These are phyloP conservation scores for Sebastes elongatus DNA, from an alignment of 2,797 vertebrate genomes.

Conservation along the genomic window DNA sequence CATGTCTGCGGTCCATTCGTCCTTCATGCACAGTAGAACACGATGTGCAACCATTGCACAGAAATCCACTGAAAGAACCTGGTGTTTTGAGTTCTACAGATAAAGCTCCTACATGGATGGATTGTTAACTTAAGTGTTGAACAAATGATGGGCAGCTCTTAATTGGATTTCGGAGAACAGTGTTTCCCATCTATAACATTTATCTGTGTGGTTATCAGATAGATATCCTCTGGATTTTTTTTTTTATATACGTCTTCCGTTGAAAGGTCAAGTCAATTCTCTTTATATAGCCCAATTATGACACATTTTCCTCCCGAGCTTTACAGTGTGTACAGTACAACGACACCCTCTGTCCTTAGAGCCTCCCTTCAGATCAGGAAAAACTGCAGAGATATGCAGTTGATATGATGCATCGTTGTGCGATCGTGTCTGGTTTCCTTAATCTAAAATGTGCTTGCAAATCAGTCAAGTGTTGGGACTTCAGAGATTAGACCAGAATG, in stretches of 20 bases:
- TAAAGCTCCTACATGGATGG: neutral
- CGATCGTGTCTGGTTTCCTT: too few species aligned
- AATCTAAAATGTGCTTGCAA: neutral
- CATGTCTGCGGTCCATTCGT: neutral
- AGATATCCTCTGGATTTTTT: neutral
- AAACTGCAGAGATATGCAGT: neutral
- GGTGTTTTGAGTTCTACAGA: neutral
- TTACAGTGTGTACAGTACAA: neutral
- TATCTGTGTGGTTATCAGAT: neutral
- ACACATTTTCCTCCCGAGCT: neutral
- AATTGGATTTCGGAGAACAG: neutral
- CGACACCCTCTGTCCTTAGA: neutral
- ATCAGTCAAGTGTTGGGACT: neutral
- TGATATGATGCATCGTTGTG: neutral
- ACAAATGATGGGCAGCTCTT: neutral
- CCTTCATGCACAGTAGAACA: neutral
- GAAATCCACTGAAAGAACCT: neutral
- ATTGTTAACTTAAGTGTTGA: neutral
- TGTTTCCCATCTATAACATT: neutral
- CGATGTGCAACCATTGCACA: neutral
- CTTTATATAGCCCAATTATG: neutral
- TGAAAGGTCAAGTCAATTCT: neutral
- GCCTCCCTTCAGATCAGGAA: neutral
- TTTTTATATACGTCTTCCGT: neutral
- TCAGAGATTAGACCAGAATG: neutral